phyloP scores from a whole-genome alignment of 1,140 invertebrate genomes.

The Phthorimaea operculella region DNA sequence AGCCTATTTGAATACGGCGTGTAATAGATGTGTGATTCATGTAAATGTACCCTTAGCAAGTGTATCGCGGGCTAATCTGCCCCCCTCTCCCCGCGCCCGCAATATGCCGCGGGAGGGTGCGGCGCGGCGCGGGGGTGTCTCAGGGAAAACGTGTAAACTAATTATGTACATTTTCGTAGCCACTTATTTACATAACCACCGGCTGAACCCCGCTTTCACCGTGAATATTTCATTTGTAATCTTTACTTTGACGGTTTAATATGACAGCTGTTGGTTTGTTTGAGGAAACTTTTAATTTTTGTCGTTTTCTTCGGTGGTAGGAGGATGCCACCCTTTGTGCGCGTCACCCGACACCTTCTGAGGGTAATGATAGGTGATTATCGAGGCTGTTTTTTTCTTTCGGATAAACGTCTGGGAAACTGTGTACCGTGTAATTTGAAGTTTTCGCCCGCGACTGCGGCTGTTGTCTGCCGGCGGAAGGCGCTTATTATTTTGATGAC shows the following conservation, averaged over 20 bases:
- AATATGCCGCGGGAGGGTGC: conserved; percentile 45
- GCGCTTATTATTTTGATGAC: conserved; percentile 44
- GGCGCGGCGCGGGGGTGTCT: conserved; percentile 22
- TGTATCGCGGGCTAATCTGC: conserved; percentile 54
- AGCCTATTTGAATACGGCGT: conserved; percentile 50
- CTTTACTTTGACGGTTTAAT: conserved; percentile 66
- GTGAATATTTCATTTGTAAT: conserved; percentile 67
- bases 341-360: conserved; percentile 38
- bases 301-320: conserved; percentile 41
- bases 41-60: conserved; percentile 64
- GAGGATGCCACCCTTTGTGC: conserved; percentile 35
- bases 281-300: conserved; percentile 65
- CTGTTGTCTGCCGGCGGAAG: conserved; percentile 30
- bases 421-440: conserved; percentile 48
- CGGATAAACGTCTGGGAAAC: conserved; percentile 48
- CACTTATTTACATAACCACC: conserved; percentile 67
- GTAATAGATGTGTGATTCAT: conserved; percentile 64
- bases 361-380: conserved; percentile 58
- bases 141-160: conserved; percentile 65
- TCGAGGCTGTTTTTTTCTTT: conserved; percentile 45
- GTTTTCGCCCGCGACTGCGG: conserved; percentile 32
- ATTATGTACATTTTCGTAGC: conserved; percentile 67
- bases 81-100: conserved; percentile 25
- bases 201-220: conserved; percentile 61
- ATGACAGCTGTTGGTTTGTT: conserved; percentile 65